Evolutionary conservation across 2,888 invertebrate species (phyloP).

Genomic region (Agrochola lota): DNA sequence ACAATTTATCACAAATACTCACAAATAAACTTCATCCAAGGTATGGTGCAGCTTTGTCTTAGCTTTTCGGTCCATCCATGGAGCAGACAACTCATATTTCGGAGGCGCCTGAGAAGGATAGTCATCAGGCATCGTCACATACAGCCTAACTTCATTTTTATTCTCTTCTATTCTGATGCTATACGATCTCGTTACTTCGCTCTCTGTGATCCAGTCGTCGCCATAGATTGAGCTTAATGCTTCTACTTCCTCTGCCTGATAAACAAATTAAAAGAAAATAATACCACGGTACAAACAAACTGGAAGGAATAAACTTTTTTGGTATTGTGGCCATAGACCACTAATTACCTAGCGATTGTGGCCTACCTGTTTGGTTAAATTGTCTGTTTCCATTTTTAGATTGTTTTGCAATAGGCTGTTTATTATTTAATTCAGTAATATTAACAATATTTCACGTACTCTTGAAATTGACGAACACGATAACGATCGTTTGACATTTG

Average conservation of each 20-base stretch:
- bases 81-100: constrained; percentile 93
- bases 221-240: constrained; percentile 93
- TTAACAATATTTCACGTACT: not conserved
- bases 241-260: constrained; percentile 93
- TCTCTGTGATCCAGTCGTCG: constrained; percentile 92
- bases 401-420: not conserved
- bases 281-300: constrained; percentile 8
- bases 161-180: constrained; percentile 90
- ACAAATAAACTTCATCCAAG: constrained; percentile 93
- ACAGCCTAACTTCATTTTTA: constrained; percentile 89
- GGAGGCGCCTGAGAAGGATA: constrained; percentile 93
- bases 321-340: not conserved
- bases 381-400: constrained; percentile 76
- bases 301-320: not conserved
- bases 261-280: constrained; percentile 24
- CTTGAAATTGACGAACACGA: constrained; percentile 10
- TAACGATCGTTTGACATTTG: not conserved
- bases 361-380: constrained; percentile 75
- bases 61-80: constrained; percentile 91
- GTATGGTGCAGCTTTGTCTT: constrained; percentile 90
- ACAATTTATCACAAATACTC: constrained; percentile 77
- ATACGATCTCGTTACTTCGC: constrained; percentile 89
- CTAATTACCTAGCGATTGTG: not conserved
- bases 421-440: constrained; percentile 8
- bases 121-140: constrained; percentile 91